Base-by-base conservation (phyloP, 2,888 invertebrate species). In the Sialis fuliginosa region DNA sequence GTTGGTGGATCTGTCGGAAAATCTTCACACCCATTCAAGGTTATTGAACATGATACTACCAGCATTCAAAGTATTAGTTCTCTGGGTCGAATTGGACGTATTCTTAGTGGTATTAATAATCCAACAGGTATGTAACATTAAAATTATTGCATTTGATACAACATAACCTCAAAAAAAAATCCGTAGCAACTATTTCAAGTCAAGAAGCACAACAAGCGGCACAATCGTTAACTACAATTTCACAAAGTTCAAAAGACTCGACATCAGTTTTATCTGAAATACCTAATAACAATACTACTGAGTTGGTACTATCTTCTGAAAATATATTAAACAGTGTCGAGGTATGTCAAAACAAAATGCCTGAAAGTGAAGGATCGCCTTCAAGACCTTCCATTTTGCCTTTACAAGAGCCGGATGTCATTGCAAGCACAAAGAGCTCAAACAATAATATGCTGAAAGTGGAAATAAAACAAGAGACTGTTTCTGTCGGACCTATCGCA, bases 31-130 rank as follows among this genome's bases (percentile, higher is more conserved):
- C 88, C 88, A 13, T 88, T 88, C 62, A 75, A 77, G 64, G 83
- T 89, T 52, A 87, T 90, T 57, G 87, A 91, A 55, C 86, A 86
- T 57, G 90, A 90, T 64, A 80, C 88, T 10, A 74, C 87, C 63
- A 89, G 88, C 61, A 68, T 90, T 56, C 88, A 89, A 63, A 89
- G 89, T 60, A 82, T 90, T 74, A 86, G 87, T 55, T 90, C 90
- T 44, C 68, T 90, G 48, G 89, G 89, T 30, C 71, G 89, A 55
- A 81, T 87, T 51, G 87, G 88, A 32, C 70, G 84, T 54, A 80
- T 88, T 59, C 70, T 87, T 52, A 80, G 81, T 48, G 85, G 84
- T 32, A 74, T 71, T 37, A 67, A 75, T 5, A 77, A 77, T 58
- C 72, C 75, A 37, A 72, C 75, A 52, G 66, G 75, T 76, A 57